Conservation (phyloP, 2,797 vertebrate genomes). For the Lacerta bilineata region DNA sequence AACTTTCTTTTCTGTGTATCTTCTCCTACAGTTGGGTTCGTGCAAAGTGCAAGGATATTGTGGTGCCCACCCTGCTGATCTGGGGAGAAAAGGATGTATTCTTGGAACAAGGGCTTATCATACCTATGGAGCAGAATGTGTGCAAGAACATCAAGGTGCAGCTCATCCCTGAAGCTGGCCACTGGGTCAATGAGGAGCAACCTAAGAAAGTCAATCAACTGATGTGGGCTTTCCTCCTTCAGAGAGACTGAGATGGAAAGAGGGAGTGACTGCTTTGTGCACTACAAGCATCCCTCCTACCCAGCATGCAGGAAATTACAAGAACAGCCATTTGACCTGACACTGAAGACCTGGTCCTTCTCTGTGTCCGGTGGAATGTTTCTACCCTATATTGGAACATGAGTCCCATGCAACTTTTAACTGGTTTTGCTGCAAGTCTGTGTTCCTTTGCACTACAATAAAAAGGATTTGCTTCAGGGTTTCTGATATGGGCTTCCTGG, state of each 20-base stretch:
- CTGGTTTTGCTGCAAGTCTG: neutral
- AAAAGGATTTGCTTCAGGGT: neutral
- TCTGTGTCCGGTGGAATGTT: neutral
- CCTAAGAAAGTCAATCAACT: constrained; percentile 76
- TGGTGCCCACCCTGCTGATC: constrained; percentile 75
- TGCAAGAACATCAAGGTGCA: constrained; percentile 35
- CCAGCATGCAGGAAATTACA: neutral
- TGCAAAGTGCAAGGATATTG: constrained; percentile 75
- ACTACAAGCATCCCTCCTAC: neutral
- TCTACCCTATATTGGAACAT: neutral
- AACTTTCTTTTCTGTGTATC: neutral
- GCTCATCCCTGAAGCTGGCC: constrained; percentile 70
- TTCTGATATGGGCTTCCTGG: neutral
- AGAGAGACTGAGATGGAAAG: neutral
- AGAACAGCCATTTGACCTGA: neutral
- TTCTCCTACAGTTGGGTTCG: constrained; percentile 66
- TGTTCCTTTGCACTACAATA: neutral
- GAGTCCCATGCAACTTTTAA: neutral
- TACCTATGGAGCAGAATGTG: constrained; percentile 47
- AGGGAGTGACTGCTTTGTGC: neutral
- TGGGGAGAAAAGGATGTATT: constrained; percentile 79
- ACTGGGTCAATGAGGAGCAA: constrained; percentile 80
- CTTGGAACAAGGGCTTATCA: constrained; percentile 74
- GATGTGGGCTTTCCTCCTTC: constrained; percentile 78
- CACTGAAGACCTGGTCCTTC: neutral